These are phyloP conservation scores for Ophioderma brevispina DNA, from an alignment of 35 echinoderm and acorn worm species.

Conservation along the genomic window DNA sequence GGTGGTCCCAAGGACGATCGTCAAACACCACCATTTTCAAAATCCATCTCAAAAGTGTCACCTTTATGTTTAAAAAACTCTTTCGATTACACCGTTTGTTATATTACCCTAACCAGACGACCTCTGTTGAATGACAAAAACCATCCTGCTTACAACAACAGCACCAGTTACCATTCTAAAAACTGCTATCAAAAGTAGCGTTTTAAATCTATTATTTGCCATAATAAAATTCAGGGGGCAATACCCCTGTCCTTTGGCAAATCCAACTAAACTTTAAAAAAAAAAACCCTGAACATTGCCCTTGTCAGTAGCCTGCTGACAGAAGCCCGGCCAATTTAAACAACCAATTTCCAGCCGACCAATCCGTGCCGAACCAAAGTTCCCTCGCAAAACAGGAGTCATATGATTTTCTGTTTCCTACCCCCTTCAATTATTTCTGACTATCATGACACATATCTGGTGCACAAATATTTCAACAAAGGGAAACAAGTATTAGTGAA, in stretches of 20 bases:
- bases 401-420: conserved; percentile 1
- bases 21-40: too few relatives aligned
- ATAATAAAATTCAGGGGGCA: not conserved
- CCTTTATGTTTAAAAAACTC: too few relatives aligned
- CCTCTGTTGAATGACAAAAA: too few relatives aligned
- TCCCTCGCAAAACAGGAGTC: not conserved
- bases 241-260: not conserved
- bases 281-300: too few relatives aligned
- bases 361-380: not conserved
- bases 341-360: not conserved
- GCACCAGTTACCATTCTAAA: too few relatives aligned
- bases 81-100: too few relatives aligned
- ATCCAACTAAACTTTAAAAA: not conserved
- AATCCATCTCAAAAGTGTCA: too few relatives aligned
- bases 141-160: too few relatives aligned
- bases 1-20: too few relatives aligned
- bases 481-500: not conserved
- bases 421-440: not conserved
- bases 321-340: not conserved
- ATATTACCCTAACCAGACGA: too few relatives aligned
- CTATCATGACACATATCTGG: not conserved
- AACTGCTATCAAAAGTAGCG: too few relatives aligned
- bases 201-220: too few relatives aligned
- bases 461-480: not conserved
- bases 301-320: not conserved